phyloP scores from a whole-genome alignment of 2,113 vertebrate genomes.

The Alethe diademata region DNA sequence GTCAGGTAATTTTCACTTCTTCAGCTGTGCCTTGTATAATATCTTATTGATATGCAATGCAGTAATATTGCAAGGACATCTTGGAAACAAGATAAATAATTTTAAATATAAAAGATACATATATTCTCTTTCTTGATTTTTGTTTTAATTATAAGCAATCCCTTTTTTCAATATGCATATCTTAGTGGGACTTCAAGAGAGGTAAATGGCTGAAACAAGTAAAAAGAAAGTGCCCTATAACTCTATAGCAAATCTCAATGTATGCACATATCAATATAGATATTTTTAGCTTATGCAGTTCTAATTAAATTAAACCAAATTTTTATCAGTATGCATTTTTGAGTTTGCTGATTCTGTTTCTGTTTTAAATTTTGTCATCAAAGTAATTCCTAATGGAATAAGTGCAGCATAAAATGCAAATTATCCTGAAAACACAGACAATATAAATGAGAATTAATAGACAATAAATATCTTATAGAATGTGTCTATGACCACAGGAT shows the following conservation, averaged over 20 bases:
- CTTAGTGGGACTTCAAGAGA: background rate
- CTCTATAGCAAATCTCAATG: background rate
- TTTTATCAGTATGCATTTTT: background rate
- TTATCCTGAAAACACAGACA: background rate
- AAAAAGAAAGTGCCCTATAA: background rate
- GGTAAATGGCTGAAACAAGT: background rate
- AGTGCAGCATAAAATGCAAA: background rate
- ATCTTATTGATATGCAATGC: background rate
- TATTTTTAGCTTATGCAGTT: background rate
- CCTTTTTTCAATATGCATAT: background rate
- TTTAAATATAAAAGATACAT: background rate
- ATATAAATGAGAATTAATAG: background rate
- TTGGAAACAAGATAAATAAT: background rate
- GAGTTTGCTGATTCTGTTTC: conserved; percentile 37
- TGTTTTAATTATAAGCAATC: background rate
- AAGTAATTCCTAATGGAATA: conserved; percentile 32
- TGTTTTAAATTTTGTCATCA: conserved; percentile 22
- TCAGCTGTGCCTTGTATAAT: background rate
- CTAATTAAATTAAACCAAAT: background rate
- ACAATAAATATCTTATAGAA: background rate
- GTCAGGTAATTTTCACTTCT: background rate
- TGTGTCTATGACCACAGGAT: background rate
- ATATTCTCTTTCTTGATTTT: background rate
- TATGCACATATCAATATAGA: background rate
- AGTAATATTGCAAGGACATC: background rate